These are phyloP conservation scores for Eupithecia exiguata DNA, from an alignment of 2,888 invertebrate species.

Conservation along the genomic window DNA sequence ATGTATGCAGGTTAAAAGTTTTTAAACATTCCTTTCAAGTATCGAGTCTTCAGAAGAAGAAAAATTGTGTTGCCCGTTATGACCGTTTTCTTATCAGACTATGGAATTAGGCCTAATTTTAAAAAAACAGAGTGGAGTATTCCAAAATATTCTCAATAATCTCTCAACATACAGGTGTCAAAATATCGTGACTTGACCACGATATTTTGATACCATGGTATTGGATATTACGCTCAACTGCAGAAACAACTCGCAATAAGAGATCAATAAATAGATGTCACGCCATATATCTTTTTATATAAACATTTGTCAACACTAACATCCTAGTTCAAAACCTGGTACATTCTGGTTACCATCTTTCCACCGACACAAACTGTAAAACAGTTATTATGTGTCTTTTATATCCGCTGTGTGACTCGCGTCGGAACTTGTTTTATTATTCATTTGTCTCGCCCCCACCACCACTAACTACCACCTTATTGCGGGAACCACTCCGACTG, in stretches of 20 bases:
- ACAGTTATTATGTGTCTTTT: conserved; percentile 32
- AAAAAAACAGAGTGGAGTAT: background rate
- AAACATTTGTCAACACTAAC: background rate
- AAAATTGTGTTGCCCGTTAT: too few species aligned
- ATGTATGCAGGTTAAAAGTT: too few species aligned
- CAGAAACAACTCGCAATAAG: background rate
- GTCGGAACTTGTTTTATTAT: conserved; percentile 33
- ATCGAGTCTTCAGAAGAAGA: too few species aligned
- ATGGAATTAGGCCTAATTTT: background rate
- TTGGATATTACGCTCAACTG: background rate
- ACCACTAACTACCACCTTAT: conserved; percentile 28
- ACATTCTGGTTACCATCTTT: background rate
- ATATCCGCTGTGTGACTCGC: conserved; percentile 24
- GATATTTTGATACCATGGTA: background rate
- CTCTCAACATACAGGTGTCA: too few species aligned
- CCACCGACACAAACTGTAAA: conserved; percentile 20
- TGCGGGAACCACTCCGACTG: conserved; percentile 26
- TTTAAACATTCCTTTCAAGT: too few species aligned
- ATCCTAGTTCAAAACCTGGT: background rate
- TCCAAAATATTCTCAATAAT: background rate
- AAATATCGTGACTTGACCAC: too few species aligned
- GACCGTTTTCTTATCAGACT: too few species aligned
- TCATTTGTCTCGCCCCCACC: conserved; percentile 32
- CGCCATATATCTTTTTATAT: background rate
- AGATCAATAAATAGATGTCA: background rate